These are phyloP conservation scores for Harpalus rufipes DNA, from an alignment of 2,888 invertebrate species.

Conservation along the genomic window DNA sequence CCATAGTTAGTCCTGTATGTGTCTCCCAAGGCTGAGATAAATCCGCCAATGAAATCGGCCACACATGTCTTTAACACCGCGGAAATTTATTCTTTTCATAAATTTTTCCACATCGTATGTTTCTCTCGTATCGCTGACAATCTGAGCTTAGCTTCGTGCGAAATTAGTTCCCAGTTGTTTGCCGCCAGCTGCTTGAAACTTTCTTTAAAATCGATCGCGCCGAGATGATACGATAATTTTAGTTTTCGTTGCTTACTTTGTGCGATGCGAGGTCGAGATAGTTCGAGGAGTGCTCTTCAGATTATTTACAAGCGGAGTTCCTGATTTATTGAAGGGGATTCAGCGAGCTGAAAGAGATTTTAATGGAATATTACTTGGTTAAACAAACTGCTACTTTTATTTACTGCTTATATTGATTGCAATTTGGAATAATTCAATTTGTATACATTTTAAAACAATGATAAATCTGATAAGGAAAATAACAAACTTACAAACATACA, in stretches of 20 bases:
- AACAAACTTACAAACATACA: no score
- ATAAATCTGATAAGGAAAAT: no score
- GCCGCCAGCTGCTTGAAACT: slow-evolving; percentile 34
- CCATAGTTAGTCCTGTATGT: slow-evolving; percentile 36
- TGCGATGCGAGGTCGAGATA: neutral
- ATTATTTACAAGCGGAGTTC: neutral
- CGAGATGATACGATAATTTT: slow-evolving; percentile 50
- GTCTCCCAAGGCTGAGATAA: slow-evolving; percentile 60
- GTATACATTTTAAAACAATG: no score
- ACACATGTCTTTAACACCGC: slow-evolving; percentile 65
- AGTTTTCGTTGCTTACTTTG: slow-evolving; percentile 40
- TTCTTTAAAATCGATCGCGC: slow-evolving; percentile 50
- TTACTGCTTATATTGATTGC: neutral
- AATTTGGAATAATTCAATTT: neutral
- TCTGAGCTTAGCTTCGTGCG: slow-evolving; percentile 26
- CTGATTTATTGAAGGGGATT: neutral
- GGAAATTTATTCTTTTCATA: slow-evolving; percentile 67
- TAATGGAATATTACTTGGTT: neutral
- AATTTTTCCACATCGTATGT: slow-evolving; percentile 65
- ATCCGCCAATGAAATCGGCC: slow-evolving; percentile 64
- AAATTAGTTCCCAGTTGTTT: slow-evolving; percentile 54
- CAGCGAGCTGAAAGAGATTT: neutral
- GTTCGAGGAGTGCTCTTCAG: slow-evolving; percentile 1
- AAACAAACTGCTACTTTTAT: neutral
- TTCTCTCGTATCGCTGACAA: slow-evolving; percentile 59